phyloP scores from a whole-genome alignment of 2,797 vertebrate species.

The Cebuella pygmaea region DNA sequence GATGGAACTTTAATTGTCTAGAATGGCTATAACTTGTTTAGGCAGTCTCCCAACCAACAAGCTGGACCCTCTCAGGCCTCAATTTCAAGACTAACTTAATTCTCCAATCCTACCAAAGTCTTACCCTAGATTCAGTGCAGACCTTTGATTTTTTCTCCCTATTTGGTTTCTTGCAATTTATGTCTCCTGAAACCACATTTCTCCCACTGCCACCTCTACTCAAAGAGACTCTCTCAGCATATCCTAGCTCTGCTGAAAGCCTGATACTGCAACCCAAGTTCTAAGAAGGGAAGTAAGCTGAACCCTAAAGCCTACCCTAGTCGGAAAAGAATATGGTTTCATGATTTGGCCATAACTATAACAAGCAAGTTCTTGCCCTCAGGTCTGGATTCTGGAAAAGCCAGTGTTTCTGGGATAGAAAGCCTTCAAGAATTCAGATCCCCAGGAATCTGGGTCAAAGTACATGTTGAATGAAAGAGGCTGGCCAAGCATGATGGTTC shows the following conservation, averaged over 20 bases:
- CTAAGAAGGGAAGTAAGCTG: not conserved
- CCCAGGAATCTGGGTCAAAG: not conserved
- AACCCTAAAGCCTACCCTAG: not conserved
- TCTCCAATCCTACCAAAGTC: not conserved
- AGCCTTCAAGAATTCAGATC: not conserved
- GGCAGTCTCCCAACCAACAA: not conserved
- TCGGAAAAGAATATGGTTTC: not conserved
- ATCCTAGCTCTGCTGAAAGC: not conserved
- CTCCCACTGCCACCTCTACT: not conserved
- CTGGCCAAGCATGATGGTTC: not conserved
- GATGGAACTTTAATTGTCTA: not conserved
- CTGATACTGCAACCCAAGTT: not conserved
- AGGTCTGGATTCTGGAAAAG: not conserved
- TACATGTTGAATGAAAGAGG: not conserved
- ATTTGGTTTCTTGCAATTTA: not conserved
- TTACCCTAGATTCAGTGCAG: not conserved
- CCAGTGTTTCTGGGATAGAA: not conserved
- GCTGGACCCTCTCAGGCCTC: not conserved
- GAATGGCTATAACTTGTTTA: constrained; percentile 7
- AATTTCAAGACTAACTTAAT: constrained; percentile 44
- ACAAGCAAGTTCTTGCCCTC: not conserved
- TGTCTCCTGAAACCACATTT: not conserved
- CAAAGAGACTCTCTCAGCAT: not conserved
- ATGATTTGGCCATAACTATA: not conserved
- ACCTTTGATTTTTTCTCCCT: not conserved